These are phyloP conservation scores for Cryptus viduatorius DNA, from an alignment of 2,888 invertebrate species.

Conservation along the genomic window DNA sequence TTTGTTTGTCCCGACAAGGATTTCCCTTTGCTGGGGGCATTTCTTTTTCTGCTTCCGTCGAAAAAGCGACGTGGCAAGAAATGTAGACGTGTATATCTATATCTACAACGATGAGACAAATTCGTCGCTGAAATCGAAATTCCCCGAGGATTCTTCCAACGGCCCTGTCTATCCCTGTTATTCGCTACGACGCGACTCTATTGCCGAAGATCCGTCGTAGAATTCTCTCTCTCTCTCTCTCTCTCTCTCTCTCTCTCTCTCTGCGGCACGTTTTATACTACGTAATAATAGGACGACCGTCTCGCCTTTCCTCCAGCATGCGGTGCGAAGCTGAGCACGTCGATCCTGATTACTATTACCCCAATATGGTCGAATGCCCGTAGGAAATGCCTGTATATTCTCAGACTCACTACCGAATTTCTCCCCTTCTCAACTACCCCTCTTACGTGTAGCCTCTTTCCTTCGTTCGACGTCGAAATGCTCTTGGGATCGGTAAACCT, in stretches of 20 bases:
- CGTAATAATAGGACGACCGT: neutral
- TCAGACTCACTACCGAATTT: constrained; percentile 17
- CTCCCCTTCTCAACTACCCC: constrained; percentile 15
- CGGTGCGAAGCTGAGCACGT: constrained; percentile 4
- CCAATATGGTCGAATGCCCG: constrained; percentile 53
- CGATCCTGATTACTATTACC: constrained; percentile 48
- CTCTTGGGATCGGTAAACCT: constrained; percentile 65
- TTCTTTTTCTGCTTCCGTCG: neutral
- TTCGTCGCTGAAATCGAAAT: constrained; percentile 32
- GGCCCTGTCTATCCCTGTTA: constrained; percentile 37
- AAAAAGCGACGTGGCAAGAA: neutral
- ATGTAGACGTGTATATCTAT: neutral
- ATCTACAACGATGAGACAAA: neutral
- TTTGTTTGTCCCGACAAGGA: neutral
- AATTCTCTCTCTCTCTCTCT: neutral
- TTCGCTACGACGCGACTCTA: constrained; percentile 44
- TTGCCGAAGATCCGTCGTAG: constrained; percentile 29
- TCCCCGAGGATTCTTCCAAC: constrained; percentile 41
- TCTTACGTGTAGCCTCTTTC: neutral
- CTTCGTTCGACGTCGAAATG: constrained; percentile 11
- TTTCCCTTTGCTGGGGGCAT: neutral
- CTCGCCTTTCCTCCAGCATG: neutral
- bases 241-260: constrained; percentile 1
- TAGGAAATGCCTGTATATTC: constrained; percentile 22
- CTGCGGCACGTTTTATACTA: neutral